These are phyloP conservation scores for Dromas ardeola DNA, from an alignment of 2,113 vertebrate species.

Conservation along the genomic window DNA sequence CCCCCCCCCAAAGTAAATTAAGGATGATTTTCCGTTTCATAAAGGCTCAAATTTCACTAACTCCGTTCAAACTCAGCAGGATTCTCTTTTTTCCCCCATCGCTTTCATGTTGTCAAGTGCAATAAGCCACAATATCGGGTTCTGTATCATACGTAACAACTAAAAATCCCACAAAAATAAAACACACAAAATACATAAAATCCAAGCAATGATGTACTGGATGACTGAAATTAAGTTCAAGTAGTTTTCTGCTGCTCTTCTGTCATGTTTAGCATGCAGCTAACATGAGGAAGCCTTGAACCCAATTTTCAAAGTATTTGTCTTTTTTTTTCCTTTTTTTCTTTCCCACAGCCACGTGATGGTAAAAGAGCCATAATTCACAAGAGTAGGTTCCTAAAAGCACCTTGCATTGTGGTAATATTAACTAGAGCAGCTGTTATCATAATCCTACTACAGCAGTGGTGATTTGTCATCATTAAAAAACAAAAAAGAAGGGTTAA, in stretches of 20 bases:
- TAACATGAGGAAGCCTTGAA: background rate
- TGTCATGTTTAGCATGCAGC: background rate
- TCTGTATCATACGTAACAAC: background rate
- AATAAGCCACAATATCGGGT: background rate
- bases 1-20: background rate
- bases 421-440: conserved; percentile 10
- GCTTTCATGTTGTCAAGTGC: background rate
- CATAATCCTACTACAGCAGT: background rate
- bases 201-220: background rate
- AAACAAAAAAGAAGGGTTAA: background rate
- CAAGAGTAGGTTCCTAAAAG: conserved; percentile 31
- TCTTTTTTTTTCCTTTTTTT: background rate
- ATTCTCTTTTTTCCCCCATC: background rate
- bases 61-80: background rate
- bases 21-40: background rate
- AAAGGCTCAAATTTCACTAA: background rate
- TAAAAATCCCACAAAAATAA: background rate
- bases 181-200: background rate
- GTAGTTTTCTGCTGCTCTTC: conserved; percentile 11
- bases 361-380: background rate
- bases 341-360: background rate
- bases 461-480: background rate
- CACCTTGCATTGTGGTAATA: conserved; percentile 31
- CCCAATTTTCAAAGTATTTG: background rate
- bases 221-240: background rate